Evolutionary conservation across 2,797 vertebrate species (phyloP).

Genomic region (Eulemur coronatus): DNA sequence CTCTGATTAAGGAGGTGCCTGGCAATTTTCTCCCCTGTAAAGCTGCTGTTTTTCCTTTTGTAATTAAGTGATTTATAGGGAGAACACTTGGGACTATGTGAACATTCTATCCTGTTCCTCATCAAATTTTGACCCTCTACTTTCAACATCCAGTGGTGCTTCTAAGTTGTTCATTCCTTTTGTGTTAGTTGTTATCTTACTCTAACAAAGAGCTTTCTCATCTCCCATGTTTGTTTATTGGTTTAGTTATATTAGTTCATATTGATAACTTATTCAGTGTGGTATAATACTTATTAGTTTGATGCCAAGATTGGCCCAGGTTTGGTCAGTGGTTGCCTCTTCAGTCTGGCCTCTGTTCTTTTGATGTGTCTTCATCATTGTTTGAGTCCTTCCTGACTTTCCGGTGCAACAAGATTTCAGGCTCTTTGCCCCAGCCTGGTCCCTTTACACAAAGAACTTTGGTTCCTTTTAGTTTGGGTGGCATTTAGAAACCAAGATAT

Average conservation of each 20-base stretch:
- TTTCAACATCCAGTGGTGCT: neutral
- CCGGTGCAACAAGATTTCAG: neutral
- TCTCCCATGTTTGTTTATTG: neutral
- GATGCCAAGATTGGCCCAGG: neutral
- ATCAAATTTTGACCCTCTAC: neutral
- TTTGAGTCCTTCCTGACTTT: neutral
- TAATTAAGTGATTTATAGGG: neutral
- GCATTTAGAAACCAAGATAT: neutral
- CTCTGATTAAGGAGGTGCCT: neutral
- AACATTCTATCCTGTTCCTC: neutral
- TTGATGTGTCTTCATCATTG: neutral
- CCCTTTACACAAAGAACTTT: neutral
- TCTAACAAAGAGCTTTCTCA: neutral
- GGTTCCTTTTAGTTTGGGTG: constrained; percentile 20
- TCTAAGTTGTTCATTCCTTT: neutral
- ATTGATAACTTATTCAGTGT: neutral
- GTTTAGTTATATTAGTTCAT: neutral
- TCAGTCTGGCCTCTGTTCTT: neutral
- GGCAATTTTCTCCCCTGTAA: neutral
- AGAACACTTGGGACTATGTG: neutral
- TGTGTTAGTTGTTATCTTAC: neutral
- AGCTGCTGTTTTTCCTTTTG: neutral
- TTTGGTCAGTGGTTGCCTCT: neutral
- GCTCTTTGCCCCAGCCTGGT: neutral
- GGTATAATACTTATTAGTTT: neutral